Base-by-base conservation (phyloP, 2,113 vertebrate species). In the Australoheros scitulus region DNA sequence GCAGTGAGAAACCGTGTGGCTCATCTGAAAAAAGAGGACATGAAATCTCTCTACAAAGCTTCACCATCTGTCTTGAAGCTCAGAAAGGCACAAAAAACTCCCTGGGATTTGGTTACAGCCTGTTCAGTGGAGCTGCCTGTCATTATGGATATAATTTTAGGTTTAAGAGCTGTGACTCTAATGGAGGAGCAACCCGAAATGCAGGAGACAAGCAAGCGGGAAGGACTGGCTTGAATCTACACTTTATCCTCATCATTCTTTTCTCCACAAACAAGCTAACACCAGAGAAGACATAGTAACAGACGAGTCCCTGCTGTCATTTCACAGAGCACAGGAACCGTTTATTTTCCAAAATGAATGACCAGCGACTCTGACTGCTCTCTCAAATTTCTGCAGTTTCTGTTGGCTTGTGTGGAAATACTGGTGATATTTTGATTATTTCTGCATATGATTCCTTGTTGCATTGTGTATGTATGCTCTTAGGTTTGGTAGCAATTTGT, bases 261-360 rank as follows among this genome's bases (percentile, higher is more conserved):
- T 92, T 93, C 80, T 90, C 89, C 82, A 92, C 91, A 61, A 93
- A 93, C 89, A 93, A 93, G 79, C 83, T 93, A 11, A 93, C 84
- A 13, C 86, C 91, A 24, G 91, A 95, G 81, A 95, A 93, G 60
- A 94, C 92, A 94, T 93, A 92, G 88, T 81, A 80, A 50, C 50
- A 60, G 17, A 14, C 1, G 2, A 36, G n/a, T 60, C n/a, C 55
- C 63, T 61, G 76, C 70, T 76, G 72, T 55, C 32, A 18, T 78
- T 70, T 63, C 74, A 81, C 72, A 14, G 4, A 80, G 79, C 76
- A 92, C 22, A 61, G 17, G 60, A 50, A 60, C 75, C 24, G 18
- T n/a, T 72, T 72, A 72, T 55, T 61, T 61, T 18, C 14, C 3
- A 63, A 15, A 80, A 47, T 43, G 43, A 70, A 70, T 55, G 43